These are phyloP conservation scores for Tarsius wallacei DNA, from an alignment of 2,797 vertebrate species.

Conservation along the genomic window DNA sequence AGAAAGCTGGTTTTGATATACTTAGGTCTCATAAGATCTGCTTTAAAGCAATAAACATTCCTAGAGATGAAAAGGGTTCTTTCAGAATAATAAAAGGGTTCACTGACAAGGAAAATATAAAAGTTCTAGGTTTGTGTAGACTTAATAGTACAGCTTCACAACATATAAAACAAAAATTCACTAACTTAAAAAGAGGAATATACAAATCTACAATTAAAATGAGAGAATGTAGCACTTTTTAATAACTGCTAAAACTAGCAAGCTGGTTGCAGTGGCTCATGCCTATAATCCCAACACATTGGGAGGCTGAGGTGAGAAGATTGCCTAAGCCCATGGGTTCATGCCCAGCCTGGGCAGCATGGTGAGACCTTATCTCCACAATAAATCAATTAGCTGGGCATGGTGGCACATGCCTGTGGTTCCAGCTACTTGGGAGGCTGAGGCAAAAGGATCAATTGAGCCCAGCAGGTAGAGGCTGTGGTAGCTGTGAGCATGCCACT, in stretches of 20 bases:
- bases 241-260: background rate
- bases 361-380: too few relatives aligned
- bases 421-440: too few relatives aligned
- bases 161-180: background rate
- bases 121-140: background rate
- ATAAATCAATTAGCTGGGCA: too few relatives aligned
- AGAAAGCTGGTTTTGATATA: background rate
- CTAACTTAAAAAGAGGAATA: background rate
- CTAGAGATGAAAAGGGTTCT: conserved; percentile 12
- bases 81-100: background rate
- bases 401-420: too few relatives aligned
- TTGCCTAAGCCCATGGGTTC: too few relatives aligned
- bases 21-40: background rate
- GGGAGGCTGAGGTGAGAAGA: too few relatives aligned
- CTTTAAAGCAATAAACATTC: background rate
- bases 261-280: too few relatives aligned
- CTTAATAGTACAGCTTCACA: background rate
- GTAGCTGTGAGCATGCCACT: too few relatives aligned
- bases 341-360: too few relatives aligned
- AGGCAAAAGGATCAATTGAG: too few relatives aligned
- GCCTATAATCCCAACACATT: too few relatives aligned
- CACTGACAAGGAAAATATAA: background rate
- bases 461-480: too few relatives aligned
- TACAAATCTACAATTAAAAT: background rate
- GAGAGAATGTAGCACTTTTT: background rate